These are phyloP conservation scores for Eulacestoma nigropectus DNA, from an alignment of 2,113 vertebrate species.

Conservation along the genomic window DNA sequence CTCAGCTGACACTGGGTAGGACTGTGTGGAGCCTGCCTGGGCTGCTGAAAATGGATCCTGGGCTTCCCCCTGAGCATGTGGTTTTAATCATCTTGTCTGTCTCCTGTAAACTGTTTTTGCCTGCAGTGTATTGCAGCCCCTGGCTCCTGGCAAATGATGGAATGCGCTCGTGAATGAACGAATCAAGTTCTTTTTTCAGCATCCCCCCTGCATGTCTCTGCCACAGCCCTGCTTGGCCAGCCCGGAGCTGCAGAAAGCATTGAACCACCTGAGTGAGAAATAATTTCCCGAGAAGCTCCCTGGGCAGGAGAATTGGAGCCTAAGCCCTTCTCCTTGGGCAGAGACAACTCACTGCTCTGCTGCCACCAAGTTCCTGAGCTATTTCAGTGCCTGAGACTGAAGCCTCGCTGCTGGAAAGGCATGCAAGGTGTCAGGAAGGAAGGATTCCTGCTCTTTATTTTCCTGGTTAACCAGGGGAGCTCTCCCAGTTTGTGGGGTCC, in stretches of 20 bases:
- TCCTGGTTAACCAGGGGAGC: neutral
- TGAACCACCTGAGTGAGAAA: neutral
- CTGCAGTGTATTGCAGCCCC: neutral
- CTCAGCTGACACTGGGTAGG: neutral
- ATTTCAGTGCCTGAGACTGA: neutral
- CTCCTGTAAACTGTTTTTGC: neutral
- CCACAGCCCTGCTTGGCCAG: neutral
- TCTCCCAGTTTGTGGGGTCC: neutral
- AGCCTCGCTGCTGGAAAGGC: neutral
- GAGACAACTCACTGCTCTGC: neutral
- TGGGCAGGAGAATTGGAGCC: neutral
- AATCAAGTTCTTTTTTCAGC: neutral
- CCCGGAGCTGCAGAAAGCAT: neutral
- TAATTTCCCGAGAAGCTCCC: neutral
- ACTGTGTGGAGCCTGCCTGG: neutral
- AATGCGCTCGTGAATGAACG: neutral
- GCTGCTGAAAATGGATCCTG: neutral
- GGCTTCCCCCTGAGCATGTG: neutral
- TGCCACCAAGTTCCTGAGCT: neutral
- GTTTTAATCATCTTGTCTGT: neutral
- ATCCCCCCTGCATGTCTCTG: accelerated
- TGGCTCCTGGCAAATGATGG: neutral
- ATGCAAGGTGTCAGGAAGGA: accelerated
- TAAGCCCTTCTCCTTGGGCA: neutral
- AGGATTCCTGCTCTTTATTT: neutral